These are phyloP conservation scores for Drosophila chauvacae DNA, from an alignment of 1,140 invertebrate genomes.

Conservation along the genomic window DNA sequence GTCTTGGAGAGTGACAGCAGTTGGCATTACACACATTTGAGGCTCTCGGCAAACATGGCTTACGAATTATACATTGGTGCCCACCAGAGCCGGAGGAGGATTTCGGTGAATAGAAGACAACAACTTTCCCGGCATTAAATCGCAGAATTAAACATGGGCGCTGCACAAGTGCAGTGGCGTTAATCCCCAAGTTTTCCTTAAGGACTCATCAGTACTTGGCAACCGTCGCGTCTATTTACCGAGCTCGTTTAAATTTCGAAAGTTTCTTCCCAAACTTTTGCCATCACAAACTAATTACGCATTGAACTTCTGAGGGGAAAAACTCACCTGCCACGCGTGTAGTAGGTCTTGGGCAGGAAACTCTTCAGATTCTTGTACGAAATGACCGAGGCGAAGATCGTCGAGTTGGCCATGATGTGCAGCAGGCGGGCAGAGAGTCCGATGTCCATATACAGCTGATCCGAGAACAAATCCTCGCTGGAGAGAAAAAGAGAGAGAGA, in stretches of 20 bases:
- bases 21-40: constrained; percentile 60
- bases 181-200: neutral
- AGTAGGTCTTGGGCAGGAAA: constrained; percentile 86
- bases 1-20: constrained; percentile 50
- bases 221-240: neutral
- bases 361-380: constrained; percentile 86
- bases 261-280: constrained; percentile 9
- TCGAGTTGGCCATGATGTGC: constrained; percentile 83
- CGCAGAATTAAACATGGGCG: constrained; percentile 18
- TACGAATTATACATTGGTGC: constrained; percentile 39
- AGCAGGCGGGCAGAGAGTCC: constrained; percentile 71
- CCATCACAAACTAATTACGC: constrained; percentile 31
- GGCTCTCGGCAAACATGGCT: constrained; percentile 29
- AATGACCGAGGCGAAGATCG: constrained; percentile 84
- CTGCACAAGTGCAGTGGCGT: constrained; percentile 5
- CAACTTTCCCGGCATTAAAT: constrained; percentile 26
- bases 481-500: neutral
- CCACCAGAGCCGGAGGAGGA: constrained; percentile 24
- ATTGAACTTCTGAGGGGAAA: constrained; percentile 3
- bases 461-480: constrained; percentile 84
- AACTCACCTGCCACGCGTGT: constrained; percentile 84
- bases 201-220: neutral
- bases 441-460: constrained; percentile 84
- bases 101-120: constrained; percentile 20
- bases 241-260: constrained; percentile 14